Evolutionary conservation across 2,113 vertebrate species (phyloP), one percentile per base, ranked within the genome.

Genomic region (Etheostoma cragini): DNA sequence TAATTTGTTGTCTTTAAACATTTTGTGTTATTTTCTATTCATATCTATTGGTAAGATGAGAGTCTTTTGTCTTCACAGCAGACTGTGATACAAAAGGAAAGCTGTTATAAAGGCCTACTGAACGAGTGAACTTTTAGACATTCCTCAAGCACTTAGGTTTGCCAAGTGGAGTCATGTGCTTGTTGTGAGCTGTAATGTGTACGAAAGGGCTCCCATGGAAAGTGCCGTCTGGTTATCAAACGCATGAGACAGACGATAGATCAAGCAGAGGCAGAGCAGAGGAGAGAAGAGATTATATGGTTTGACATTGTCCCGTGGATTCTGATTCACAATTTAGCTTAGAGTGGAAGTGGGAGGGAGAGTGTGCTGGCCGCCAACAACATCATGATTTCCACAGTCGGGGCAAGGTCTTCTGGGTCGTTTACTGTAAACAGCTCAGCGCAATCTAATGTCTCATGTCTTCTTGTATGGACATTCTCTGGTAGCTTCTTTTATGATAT

Each of bases 151-250:
- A 82, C 88, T 91, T 87, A 85, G 53, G 50, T 83, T 84, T 83
- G 69, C 82, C 83, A 77, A 86, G 68, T 76, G 1, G 22, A 76
- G 87, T 91, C 90, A 93, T 88, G 87, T 90, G 92, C 72, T 89
- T 26, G 57, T 16, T 47, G 64, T 81, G 82, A 89, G 76, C 80
- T 52, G 85, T 78, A 61, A 91, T 85, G 80, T 73, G 62, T 76
- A 76, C 21, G 47, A 89, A 87, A 87, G 72, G 78, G 68, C 88
- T 89, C 72, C 76, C 21, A 13, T 80, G 57, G 73, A 88, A 87
- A 85, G 62, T n/a, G 72, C 61, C 47, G 65, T 17, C 38, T 42
- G n/a, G 69, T 83, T 80, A 82, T 69, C 72, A 72, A 73, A 78
- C 15, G 56, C 53, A 62, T 15, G 62, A 81, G 66, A 67, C 72